phyloP scores from a whole-genome alignment of 2,888 invertebrate species.

The Agriopis aurantiaria region DNA sequence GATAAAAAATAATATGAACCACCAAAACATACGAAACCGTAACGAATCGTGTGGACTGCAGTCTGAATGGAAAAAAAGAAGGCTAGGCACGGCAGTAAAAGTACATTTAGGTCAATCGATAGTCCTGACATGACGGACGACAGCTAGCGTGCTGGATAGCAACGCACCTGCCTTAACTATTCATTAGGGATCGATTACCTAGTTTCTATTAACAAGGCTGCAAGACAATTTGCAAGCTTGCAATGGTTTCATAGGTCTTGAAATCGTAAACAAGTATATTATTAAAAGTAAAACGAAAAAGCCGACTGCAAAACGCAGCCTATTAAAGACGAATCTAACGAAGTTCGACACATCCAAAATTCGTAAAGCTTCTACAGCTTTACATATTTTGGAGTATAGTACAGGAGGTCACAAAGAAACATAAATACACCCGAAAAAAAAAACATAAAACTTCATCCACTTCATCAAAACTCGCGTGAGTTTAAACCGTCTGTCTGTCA shows the following conservation, averaged over 20 bases:
- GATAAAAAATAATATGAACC: not conserved
- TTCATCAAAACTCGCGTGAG: too few relatives aligned
- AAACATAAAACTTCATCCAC: too few relatives aligned
- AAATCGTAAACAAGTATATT: not conserved
- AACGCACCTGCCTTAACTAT: constrained; percentile 62
- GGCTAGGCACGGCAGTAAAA: constrained; percentile 43
- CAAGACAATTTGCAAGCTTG: constrained; percentile 16
- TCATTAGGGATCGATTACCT: constrained; percentile 53
- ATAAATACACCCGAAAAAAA: too few relatives aligned
- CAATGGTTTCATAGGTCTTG: not conserved
- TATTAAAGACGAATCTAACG: too few relatives aligned
- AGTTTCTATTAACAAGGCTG: constrained; percentile 16
- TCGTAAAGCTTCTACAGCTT: too few relatives aligned
- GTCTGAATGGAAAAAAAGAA: constrained; percentile 42
- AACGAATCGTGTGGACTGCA: constrained; percentile 7
- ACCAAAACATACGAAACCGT: not conserved
- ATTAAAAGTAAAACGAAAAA: too few relatives aligned
- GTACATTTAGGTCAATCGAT: constrained; percentile 80
- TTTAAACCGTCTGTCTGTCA: too few relatives aligned
- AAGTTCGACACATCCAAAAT: too few relatives aligned
- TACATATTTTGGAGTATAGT: too few relatives aligned
- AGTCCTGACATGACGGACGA: constrained; percentile 56
- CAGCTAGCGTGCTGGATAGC: constrained; percentile 56
- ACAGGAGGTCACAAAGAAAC: too few relatives aligned
- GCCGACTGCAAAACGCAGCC: too few relatives aligned